Conservation (phyloP, 1,140 invertebrate genomes). For the Laupala kohalensis region DNA sequence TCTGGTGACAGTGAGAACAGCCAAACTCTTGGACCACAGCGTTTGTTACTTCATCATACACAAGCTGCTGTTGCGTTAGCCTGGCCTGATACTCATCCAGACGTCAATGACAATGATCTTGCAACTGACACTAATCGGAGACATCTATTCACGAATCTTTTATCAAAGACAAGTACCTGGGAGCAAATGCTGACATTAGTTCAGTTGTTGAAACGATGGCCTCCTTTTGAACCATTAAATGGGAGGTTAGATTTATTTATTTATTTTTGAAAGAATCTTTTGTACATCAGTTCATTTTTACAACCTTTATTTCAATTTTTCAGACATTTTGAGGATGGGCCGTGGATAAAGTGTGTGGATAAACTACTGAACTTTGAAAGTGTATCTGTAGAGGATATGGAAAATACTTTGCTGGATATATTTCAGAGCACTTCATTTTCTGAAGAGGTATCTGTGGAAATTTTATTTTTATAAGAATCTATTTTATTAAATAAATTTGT, state of each 20-base stretch:
- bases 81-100: neutral
- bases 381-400: neutral
- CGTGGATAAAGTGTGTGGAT: neutral
- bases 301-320: neutral
- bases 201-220: neutral
- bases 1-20: neutral
- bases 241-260: neutral
- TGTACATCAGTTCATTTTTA: neutral
- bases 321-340: neutral
- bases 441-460: neutral
- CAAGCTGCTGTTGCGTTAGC: neutral
- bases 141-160: neutral
- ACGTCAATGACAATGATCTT: neutral
- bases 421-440: neutral
- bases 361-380: constrained; percentile 1
- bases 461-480: neutral
- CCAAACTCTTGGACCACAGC: neutral
- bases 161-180: neutral
- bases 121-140: neutral
- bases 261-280: neutral
- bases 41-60: neutral
- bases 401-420: neutral
- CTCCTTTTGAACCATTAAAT: neutral
- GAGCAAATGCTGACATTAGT: neutral
- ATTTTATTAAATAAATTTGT: neutral